Conservation (phyloP, 2,797 vertebrate genomes). For the Caiman crocodilus region DNA sequence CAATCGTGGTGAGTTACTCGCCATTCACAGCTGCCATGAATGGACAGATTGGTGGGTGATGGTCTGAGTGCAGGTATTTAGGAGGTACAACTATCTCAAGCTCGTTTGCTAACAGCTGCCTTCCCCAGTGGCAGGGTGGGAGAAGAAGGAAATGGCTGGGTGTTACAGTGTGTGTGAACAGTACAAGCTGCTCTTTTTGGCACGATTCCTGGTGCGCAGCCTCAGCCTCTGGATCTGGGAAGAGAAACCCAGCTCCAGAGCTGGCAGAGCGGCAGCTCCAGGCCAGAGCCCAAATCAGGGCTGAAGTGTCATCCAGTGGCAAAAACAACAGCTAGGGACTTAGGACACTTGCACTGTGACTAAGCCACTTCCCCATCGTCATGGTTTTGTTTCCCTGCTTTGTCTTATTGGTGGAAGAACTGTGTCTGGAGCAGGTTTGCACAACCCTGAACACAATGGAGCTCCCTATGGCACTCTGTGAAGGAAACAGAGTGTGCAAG, state of each 20-base stretch:
- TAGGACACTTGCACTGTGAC: neutral
- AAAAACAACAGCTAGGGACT: neutral
- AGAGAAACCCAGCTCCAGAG: neutral
- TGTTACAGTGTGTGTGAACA: neutral
- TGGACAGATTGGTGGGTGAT: neutral
- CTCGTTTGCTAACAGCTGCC: neutral
- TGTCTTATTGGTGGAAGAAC: neutral
- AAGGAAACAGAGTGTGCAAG: neutral
- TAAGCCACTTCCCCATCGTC: neutral
- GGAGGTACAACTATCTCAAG: neutral
- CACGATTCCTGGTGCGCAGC: neutral
- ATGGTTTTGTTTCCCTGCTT: neutral
- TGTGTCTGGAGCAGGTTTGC: neutral
- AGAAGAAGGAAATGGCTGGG: neutral
- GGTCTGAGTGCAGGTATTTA: neutral
- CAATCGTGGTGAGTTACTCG: neutral
- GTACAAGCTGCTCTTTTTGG: neutral
- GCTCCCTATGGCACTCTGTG: neutral
- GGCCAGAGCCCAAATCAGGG: neutral
- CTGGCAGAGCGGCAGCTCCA: neutral
- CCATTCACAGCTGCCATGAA: neutral
- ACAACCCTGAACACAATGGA: rapidly evolving
- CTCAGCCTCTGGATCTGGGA: neutral
- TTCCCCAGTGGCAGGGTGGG: neutral
- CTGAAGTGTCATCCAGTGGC: neutral